Base-by-base conservation (phyloP, 2,888 invertebrate genomes). In the Nasonovia ribisnigri region DNA sequence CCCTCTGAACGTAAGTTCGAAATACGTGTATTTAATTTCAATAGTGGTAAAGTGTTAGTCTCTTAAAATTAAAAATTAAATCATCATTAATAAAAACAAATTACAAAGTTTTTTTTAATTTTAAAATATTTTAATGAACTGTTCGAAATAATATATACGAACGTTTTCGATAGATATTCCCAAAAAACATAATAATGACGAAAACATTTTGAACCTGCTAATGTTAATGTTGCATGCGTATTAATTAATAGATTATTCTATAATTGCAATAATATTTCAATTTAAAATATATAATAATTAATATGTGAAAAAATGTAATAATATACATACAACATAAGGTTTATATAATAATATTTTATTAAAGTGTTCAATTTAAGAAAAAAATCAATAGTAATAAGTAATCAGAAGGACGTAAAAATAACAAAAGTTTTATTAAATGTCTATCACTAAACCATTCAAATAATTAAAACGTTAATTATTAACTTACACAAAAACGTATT, bases 21-120 rank as follows among this genome's bases (percentile, higher is more conserved):
- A 42, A 86, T n/a, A 6, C 93, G 93, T 3, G 90, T 46, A n/a
- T 26, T 90, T n/a, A 93, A 67, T 86, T 93, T 93, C 86, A 93
- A 51, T 29, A 89, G 36, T 42, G 93, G 60, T 42, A 48, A 11
- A 51, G 93, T 86, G 20, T 93, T 67, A 13, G 90, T 54, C 36
- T 90, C 93, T 93, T 51, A 11, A 92, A 92, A 88, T 26, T 3
- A 77, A 92, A 42, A 77, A 60, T 43, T 43, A 89, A 57, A 43
- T n/a, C 42, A 29, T 84, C 16, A 54, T 51, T 91, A 60, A 86
- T 88, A 77, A 77, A 16, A 48, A 57, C 4, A 91, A 91, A 60
- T n/a, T 11, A 6, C 24, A n/a, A n/a, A 26, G 4, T 20, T 88
- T 57, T 87, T 87, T 36, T 87, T 54, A 29, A 43, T 57, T 16